phyloP scores from a whole-genome alignment of 2,113 vertebrate genomes.

The Pica pica region DNA sequence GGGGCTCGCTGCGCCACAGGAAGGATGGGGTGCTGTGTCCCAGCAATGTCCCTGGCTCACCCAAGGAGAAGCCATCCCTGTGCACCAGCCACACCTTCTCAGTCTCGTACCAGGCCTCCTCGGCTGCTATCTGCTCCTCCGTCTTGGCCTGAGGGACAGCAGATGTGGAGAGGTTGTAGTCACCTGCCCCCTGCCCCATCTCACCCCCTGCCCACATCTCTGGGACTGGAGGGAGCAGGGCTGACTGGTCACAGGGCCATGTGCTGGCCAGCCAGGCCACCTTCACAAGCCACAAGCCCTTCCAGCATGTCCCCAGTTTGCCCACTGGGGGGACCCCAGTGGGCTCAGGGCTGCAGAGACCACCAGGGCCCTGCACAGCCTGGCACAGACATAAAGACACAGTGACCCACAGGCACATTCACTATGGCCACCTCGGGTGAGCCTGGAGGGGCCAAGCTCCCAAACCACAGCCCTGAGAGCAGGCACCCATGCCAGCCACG shows the following conservation, averaged over 20 bases:
- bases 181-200: too few species aligned
- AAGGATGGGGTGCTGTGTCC: not conserved
- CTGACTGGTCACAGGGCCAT: not conserved
- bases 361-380: not conserved
- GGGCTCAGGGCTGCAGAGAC: not conserved
- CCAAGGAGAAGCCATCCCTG: slow-evolving; percentile 94
- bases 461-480: not conserved
- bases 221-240: not conserved
- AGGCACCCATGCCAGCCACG: not conserved
- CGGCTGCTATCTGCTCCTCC: slow-evolving; percentile 90
- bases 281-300: not conserved
- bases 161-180: not conserved
- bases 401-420: not conserved
- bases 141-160: slow-evolving; percentile 83
- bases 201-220: not conserved
- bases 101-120: slow-evolving; percentile 93
- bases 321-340: rapidly evolving
- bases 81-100: slow-evolving; percentile 98
- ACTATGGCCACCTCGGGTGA: rapidly evolving
- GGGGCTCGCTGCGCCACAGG: rapidly evolving
- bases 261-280: not conserved
- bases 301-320: not conserved
- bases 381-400: not conserved
- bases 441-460: not conserved
- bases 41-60: slow-evolving; percentile 56